Evolutionary conservation across 2,113 vertebrate genomes (phyloP).

Genomic region (Forbesichthys agassizii): DNA sequence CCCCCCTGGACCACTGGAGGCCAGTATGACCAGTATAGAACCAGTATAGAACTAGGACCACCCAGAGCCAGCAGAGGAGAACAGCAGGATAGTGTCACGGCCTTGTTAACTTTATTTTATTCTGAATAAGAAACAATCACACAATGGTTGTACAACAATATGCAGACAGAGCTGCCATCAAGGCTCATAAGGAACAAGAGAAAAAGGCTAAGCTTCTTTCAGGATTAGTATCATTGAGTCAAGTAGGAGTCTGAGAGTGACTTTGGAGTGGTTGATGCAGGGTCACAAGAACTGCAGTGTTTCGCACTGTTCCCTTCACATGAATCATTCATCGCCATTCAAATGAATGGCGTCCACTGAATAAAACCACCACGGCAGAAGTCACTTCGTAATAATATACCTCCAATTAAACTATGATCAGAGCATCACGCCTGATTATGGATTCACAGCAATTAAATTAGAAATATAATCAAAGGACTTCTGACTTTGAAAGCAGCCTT

Average conservation of each 20-base stretch:
- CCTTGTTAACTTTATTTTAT: constrained; percentile 38
- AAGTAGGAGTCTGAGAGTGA: constrained; percentile 64
- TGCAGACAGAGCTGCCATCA: constrained; percentile 62
- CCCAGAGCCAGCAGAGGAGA: constrained; percentile 27
- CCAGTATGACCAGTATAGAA: no score
- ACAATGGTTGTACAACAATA: constrained; percentile 72
- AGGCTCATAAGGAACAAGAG: constrained; percentile 26
- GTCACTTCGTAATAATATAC: constrained; percentile 72
- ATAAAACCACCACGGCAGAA: constrained; percentile 56
- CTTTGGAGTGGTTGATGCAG: constrained; percentile 61
- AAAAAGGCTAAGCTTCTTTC: constrained; percentile 72
- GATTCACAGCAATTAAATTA: constrained; percentile 78
- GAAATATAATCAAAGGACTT: constrained; percentile 80
- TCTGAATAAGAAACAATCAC: constrained; percentile 62
- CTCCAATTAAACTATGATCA: constrained; percentile 79
- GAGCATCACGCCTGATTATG: constrained; percentile 73
- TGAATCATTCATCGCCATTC: constrained; percentile 71
- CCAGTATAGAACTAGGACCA: constrained; percentile 1
- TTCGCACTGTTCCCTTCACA: constrained; percentile 64
- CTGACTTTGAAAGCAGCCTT: constrained; percentile 80
- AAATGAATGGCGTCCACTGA: constrained; percentile 65
- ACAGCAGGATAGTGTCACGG: constrained; percentile 36
- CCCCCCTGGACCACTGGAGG: neutral
- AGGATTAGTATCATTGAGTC: constrained; percentile 75
- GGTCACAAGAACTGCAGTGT: constrained; percentile 57